Percentiles rank a stretch among this genome's conserved stretches.
Conservation (phyloP, 2,113 vertebrate species). For the Sander vitreus region DNA sequence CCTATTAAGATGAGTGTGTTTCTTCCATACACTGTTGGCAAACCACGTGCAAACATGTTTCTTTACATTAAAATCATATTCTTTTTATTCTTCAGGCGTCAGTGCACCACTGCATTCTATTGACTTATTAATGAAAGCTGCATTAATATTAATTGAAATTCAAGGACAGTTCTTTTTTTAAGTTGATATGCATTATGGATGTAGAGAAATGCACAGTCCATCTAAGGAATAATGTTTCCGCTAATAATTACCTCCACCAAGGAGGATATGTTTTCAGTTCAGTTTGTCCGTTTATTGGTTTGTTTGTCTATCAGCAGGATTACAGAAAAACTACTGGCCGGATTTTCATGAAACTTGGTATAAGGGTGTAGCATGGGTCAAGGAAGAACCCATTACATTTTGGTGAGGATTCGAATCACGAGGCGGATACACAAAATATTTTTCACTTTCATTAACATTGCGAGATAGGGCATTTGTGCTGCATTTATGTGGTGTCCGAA, state of each 20-base stretch:
- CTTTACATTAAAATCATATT: constrained; percentile 26
- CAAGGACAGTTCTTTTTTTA: constrained; percentile 59
- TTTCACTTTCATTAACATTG: too few species aligned
- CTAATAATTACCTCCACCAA: neutral
- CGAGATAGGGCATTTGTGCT: too few species aligned
- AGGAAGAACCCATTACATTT: too few species aligned
- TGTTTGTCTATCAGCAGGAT: too few species aligned
- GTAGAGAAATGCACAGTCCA: constrained; percentile 6
- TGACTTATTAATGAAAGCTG: constrained; percentile 63
- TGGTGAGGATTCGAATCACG: too few species aligned
- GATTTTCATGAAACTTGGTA: too few species aligned
- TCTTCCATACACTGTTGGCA: neutral
- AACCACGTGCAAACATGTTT: constrained; percentile 18
- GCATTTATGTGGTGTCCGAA: too few species aligned
- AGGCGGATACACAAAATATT: too few species aligned
- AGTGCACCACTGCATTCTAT: constrained; percentile 48
- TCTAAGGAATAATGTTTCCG: constrained; percentile 1
- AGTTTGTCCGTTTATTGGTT: too few species aligned
- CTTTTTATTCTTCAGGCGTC: constrained; percentile 35
- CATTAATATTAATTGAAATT: constrained; percentile 61
- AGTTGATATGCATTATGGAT: constrained; percentile 42
- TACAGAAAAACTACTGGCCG: too few species aligned
- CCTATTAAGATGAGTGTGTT: neutral
- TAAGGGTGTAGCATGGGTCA: too few species aligned
- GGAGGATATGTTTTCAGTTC: too few species aligned